A percentile compares a stretch with the other conserved stretches of the same genome.
phyloP scores from a whole-genome alignment of 2,797 vertebrate genomes.

The Falco naumanni region DNA sequence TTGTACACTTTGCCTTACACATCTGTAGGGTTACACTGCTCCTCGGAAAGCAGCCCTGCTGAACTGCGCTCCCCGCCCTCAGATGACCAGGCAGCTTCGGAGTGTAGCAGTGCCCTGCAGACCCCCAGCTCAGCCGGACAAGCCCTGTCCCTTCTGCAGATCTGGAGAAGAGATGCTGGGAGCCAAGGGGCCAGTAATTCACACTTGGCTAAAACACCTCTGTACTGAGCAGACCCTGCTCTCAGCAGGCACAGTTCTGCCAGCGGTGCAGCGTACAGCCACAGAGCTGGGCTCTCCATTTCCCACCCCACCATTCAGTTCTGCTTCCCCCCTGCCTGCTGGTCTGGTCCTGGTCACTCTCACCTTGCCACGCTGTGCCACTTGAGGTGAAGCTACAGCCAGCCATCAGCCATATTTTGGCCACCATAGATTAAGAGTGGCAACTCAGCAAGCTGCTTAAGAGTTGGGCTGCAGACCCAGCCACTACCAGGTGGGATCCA shows the following conservation, averaged over 20 bases:
- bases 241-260: background rate
- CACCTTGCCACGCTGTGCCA: background rate
- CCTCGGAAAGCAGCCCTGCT: background rate
- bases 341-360: background rate
- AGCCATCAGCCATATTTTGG: background rate
- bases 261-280: fast-evolving
- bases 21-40: background rate
- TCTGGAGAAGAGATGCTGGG: background rate
- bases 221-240: background rate
- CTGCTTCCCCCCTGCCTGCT: background rate
- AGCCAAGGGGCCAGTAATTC: background rate
- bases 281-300: background rate
- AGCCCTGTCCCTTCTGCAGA: background rate
- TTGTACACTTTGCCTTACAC: background rate
- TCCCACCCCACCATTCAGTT: background rate
- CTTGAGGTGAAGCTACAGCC: background rate
- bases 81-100: fast-evolving
- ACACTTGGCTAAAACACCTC: background rate
- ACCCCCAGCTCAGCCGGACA: fast-evolving
- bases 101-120: background rate
- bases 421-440: background rate
- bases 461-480: background rate
- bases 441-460: background rate
- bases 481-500: background rate
- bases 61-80: background rate